A percentile compares a stretch with the other conserved stretches of the same genome.
phyloP scores from a whole-genome alignment of 2,113 vertebrate genomes.

The Tupaia tana region DNA sequence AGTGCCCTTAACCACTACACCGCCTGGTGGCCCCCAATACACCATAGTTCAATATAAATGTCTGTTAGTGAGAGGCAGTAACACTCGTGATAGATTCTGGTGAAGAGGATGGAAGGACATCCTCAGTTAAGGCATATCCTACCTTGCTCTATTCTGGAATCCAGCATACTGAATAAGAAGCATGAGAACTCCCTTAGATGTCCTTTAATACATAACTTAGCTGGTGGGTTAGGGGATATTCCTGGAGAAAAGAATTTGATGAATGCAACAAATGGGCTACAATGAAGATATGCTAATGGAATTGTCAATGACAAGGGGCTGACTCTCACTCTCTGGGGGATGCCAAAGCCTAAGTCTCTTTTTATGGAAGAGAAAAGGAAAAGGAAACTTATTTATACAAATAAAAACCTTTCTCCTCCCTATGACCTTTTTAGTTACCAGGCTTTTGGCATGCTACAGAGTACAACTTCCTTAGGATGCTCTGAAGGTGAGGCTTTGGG shows the following conservation, averaged over 20 bases:
- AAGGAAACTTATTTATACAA: conserved; percentile 50
- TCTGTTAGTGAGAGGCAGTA: neutral
- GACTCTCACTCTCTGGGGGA: conserved; percentile 63
- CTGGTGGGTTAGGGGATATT: conserved; percentile 49
- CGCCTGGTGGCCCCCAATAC: too few species aligned
- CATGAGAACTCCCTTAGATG: neutral
- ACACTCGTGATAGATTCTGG: neutral
- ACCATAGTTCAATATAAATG: neutral
- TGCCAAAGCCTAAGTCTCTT: conserved; percentile 63
- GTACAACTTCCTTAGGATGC: neutral
- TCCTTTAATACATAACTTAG: conserved; percentile 46
- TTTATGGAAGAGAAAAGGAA: conserved; percentile 22
- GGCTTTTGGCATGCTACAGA: neutral
- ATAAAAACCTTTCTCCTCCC: conserved; percentile 31
- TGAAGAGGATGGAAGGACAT: neutral
- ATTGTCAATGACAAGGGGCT: conserved; percentile 75
- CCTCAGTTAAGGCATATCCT: neutral
- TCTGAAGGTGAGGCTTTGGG: conserved; percentile 47
- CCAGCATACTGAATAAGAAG: neutral
- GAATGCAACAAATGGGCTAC: conserved; percentile 71
- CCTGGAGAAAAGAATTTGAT: conserved; percentile 81
- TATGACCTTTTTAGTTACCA: conserved; percentile 20
- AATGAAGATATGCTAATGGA: conserved; percentile 82
- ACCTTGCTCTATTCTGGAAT: conserved; percentile 4
- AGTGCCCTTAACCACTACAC: too few species aligned